These are phyloP conservation scores for Nyctereutes procyonoides DNA, from an alignment of 2,113 vertebrate species.

Conservation along the genomic window DNA sequence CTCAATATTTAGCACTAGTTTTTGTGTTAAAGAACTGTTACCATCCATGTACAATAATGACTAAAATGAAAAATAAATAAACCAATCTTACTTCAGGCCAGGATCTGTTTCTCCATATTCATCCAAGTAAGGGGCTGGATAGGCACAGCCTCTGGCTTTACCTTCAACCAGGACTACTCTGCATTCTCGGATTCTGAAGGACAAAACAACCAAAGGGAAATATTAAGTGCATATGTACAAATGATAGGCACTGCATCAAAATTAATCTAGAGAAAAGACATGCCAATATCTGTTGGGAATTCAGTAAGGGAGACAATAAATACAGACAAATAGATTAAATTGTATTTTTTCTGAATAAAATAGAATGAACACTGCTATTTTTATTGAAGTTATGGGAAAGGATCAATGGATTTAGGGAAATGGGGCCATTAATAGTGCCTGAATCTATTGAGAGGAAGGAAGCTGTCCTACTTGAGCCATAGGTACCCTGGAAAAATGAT, in stretches of 20 bases:
- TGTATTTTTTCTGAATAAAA: constrained; percentile 47
- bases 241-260: background rate
- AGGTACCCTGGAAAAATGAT: background rate
- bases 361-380: background rate
- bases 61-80: constrained; percentile 35
- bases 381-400: constrained; percentile 31
- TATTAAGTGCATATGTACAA: background rate
- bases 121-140: constrained; percentile 97
- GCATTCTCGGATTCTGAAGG: constrained; percentile 95
- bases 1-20: constrained; percentile 23
- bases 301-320: constrained; percentile 23
- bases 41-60: background rate
- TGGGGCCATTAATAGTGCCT: background rate
- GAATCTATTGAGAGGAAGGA: background rate
- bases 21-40: constrained; percentile 54
- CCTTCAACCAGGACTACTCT: constrained; percentile 96
- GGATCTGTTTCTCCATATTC: constrained; percentile 99
- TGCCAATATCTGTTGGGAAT: background rate
- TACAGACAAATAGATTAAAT: background rate
- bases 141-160: constrained; percentile 95
- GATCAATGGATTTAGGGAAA: background rate
- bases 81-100: constrained; percentile 91
- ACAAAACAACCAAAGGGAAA: constrained; percentile 71
- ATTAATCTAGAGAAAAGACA: constrained; percentile 34
- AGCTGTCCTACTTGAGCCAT: background rate